Base-by-base conservation (phyloP, 2,113 vertebrate species). In the Sterna hirundo region DNA sequence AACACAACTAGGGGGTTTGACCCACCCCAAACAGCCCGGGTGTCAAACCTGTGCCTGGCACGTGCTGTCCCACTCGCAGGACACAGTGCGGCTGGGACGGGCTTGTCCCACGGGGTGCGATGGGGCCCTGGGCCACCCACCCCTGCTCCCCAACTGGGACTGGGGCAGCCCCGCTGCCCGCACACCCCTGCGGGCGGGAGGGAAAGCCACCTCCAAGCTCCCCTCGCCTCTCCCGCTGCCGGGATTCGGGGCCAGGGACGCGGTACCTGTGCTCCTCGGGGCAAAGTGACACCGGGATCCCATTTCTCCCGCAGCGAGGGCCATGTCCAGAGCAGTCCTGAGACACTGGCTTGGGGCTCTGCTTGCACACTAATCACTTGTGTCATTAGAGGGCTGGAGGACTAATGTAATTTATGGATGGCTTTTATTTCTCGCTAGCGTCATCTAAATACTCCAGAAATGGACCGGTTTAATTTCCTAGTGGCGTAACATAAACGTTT, bases 341-440 rank as follows among this genome's bases (percentile, higher is more conserved):
- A 90, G 88, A 17, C 83, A 40, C 66, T 47, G 82, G 78, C 85
- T 82, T 40, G 2, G 19, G 65, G 84, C 52, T 69, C 77, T 58
- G 88, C 83, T 89, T 38, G 13, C 86, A 80, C 82, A 58, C 77
- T 94, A 93, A 94, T 94, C 34, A 1, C 70, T 75, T 25, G 9
- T 92, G 83, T 82, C 86, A 92, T 96, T 91, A 97, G 69, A 44
- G 88, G 92, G 76, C 51, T 84, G 57, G 65, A 93, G 72, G 51
- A 92, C 84, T 86, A 86, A 90, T 82, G 90, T 76, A 44, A 96
- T 97, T 96, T 97, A 95, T 91, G 66, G 94, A 75, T 49, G 61
- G 91, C 94, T 97, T 97, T 96, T 89, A 97, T 87, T 95, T 92
- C 94, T 91, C 6, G 3, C 93, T 89, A 84, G 86, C 93, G 40